phyloP scores from a whole-genome alignment of 2,797 vertebrate genomes.

The Brotula barbata region DNA sequence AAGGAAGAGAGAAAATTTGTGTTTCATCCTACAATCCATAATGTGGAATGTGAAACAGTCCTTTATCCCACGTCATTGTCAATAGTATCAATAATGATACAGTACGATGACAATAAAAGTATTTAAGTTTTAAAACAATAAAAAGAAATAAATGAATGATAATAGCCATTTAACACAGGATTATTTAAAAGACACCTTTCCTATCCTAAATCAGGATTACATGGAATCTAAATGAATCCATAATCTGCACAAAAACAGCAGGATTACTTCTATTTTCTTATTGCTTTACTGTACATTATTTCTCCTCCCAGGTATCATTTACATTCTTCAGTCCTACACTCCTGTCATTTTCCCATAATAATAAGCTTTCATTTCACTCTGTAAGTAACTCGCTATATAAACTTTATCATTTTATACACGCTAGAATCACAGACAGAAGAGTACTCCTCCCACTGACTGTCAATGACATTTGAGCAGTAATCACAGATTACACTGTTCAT shows the following conservation, averaged over 20 bases:
- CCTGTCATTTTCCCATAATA: conserved; percentile 23
- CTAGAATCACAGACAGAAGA: no score
- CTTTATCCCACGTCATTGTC: neutral
- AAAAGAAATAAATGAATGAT: no score
- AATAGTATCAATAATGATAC: no score
- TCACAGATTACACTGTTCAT: no score
- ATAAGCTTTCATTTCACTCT: no score
- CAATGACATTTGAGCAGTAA: no score
- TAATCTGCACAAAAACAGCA: conserved; percentile 1
- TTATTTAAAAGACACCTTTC: no score
- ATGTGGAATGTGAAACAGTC: neutral
- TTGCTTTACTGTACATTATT: conserved; percentile 26
- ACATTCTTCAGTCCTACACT: conserved; percentile 1
- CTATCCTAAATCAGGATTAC: conserved; percentile 49
- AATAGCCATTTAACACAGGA: no score
- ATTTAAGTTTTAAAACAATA: neutral
- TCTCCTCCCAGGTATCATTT: conserved; percentile 11
- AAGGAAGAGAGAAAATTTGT: conserved; percentile 32
- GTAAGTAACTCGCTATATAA: no score
- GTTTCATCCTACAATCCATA: no score
- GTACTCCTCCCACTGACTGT: no score
- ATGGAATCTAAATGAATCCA: conserved; percentile 21
- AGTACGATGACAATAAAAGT: neutral
- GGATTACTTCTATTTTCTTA: conserved; percentile 30
- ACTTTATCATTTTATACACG: no score